Conservation (phyloP, 2,888 invertebrate species). For the Cryptus armator region DNA sequence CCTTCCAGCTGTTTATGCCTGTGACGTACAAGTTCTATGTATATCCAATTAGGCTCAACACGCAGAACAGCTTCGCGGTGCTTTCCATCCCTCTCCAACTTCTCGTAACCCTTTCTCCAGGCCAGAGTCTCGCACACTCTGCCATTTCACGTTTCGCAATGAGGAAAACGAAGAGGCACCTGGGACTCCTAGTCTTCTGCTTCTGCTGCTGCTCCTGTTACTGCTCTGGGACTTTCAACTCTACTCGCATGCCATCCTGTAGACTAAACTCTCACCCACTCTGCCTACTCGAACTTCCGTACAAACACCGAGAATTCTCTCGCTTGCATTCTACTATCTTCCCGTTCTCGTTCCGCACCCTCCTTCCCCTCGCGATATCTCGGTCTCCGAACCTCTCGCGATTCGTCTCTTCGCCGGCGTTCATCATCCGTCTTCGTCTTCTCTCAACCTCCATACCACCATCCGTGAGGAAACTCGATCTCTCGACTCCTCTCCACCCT, state of each 20-base stretch:
- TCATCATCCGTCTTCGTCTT: constrained; percentile 9
- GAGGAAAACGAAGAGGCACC: constrained; percentile 63
- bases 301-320: constrained; percentile 61
- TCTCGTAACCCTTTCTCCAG: constrained; percentile 24
- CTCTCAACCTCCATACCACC: background rate
- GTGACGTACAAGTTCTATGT: constrained; percentile 54
- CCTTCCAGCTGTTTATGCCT: constrained; percentile 61
- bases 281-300: constrained; percentile 59
- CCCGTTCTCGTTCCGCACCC: background rate
- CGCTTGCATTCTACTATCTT: constrained; percentile 41
- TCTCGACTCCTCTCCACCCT: background rate
- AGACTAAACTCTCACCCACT: constrained; percentile 45
- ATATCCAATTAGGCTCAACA: constrained; percentile 63
- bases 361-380: constrained; percentile 48
- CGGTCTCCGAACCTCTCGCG: constrained; percentile 31
- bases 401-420: constrained; percentile 13
- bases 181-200: constrained; percentile 44
- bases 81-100: constrained; percentile 10
- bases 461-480: constrained; percentile 1
- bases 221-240: constrained; percentile 54
- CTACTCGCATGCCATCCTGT: constrained; percentile 50
- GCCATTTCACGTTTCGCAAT: constrained; percentile 57
- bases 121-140: constrained; percentile 12
- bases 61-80: constrained; percentile 54
- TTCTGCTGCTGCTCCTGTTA: constrained; percentile 29